Evolutionary conservation across 2,888 invertebrate genomes (phyloP).

Genomic region (Endomychus coccineus): DNA sequence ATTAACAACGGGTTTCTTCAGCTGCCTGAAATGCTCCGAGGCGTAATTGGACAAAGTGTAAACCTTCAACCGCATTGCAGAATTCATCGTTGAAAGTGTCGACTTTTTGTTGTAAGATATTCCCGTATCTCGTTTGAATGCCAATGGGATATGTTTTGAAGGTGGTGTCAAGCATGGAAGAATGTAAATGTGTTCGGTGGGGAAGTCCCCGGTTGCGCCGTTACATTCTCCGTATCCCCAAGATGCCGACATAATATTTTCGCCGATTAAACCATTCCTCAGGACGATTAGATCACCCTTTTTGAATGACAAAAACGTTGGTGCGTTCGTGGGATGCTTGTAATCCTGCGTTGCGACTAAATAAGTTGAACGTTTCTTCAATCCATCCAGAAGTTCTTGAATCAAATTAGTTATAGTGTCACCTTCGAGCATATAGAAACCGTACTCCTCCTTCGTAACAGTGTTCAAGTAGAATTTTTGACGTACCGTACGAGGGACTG

Average conservation of each 20-base stretch:
- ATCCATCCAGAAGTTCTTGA: conserved; percentile 75
- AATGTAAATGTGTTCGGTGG: conserved; percentile 79
- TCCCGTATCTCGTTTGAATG: conserved; percentile 54
- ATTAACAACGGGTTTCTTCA: conserved; percentile 47
- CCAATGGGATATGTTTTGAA: conserved; percentile 55
- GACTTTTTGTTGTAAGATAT: conserved; percentile 44
- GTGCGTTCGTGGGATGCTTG: conserved; percentile 49
- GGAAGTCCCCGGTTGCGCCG: conserved; percentile 70
- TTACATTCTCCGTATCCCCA: conserved; percentile 69
- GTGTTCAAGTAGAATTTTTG: conserved; percentile 72
- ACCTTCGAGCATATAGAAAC: conserved; percentile 83
- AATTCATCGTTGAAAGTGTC: conserved; percentile 44
- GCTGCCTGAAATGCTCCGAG: conserved; percentile 65
- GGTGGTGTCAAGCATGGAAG: conserved; percentile 77
- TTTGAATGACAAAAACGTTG: conserved; percentile 52
- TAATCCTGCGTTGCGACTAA: conserved; percentile 66
- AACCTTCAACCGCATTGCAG: conserved; percentile 60
- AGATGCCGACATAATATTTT: conserved; percentile 61
- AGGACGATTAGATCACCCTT: conserved; percentile 76
- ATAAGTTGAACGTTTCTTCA: conserved; percentile 78
- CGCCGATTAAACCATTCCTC: conserved; percentile 66
- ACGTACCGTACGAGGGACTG: conserved; percentile 47
- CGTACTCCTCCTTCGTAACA: conserved; percentile 81
- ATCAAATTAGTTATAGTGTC: conserved; percentile 78
- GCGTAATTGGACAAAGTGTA: conserved; percentile 81